These are phyloP conservation scores for Zelostemma sp. DNA, from an alignment of 1,140 invertebrate species.

Conservation along the genomic window DNA sequence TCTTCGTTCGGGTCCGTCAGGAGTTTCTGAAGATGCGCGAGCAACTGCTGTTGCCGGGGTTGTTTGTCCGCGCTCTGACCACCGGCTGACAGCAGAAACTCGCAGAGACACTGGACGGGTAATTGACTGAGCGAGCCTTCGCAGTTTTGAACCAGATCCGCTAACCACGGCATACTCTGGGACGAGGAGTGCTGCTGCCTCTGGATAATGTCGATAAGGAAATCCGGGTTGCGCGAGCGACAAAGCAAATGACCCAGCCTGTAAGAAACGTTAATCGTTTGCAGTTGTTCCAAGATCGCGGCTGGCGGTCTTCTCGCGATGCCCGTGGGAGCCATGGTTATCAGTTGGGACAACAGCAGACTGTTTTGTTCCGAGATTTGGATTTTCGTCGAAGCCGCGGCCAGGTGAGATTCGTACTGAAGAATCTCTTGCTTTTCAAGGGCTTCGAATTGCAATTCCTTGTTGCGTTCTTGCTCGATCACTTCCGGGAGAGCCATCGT, in stretches of 20 bases:
- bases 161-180: slow-evolving; percentile 97
- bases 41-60: slow-evolving; percentile 83
- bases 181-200: slow-evolving; percentile 82
- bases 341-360: slow-evolving; percentile 83
- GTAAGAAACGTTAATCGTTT: slow-evolving; percentile 81
- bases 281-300: slow-evolving; percentile 84
- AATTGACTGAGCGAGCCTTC: slow-evolving; percentile 89
- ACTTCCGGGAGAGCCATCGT: slow-evolving; percentile 74
- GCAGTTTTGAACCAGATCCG: slow-evolving; percentile 92
- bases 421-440: slow-evolving; percentile 88
- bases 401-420: slow-evolving; percentile 94
- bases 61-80: slow-evolving; percentile 71
- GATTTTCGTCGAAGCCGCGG: slow-evolving; percentile 86
- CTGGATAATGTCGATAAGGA: slow-evolving; percentile 93
- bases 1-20: slow-evolving; percentile 75
- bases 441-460: slow-evolving; percentile 78
- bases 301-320: slow-evolving; percentile 83
- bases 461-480: slow-evolving; percentile 73
- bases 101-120: slow-evolving; percentile 94
- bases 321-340: slow-evolving; percentile 86
- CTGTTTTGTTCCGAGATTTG: slow-evolving; percentile 93
- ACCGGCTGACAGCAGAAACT: slow-evolving; percentile 89
- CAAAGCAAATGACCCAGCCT: slow-evolving; percentile 93
- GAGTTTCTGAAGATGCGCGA: slow-evolving; percentile 80
- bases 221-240: slow-evolving; percentile 89